Percentiles rank a stretch among this genome's conserved stretches.
phyloP scores from a whole-genome alignment of 2,113 vertebrate species.

The Chloropsis hardwickii region DNA sequence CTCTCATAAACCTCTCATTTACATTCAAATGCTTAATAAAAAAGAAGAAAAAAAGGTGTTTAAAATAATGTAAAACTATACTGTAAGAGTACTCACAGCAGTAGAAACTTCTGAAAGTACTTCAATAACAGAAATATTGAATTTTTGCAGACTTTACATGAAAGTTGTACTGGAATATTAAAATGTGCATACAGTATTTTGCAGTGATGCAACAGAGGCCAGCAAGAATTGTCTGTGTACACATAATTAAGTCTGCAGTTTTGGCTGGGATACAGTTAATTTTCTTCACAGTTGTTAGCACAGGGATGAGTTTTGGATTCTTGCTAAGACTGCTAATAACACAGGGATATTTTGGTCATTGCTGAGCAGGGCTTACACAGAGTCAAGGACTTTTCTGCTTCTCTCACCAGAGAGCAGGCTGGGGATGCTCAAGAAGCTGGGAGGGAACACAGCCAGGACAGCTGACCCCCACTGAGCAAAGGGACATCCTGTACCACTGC shows the following conservation, averaged over 20 bases:
- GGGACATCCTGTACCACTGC: neutral
- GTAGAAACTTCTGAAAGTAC: neutral
- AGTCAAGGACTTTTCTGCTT: neutral
- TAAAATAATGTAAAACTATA: neutral
- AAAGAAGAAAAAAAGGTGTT: neutral
- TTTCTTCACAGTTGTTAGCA: neutral
- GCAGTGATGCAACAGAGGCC: neutral
- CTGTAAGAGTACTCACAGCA: neutral
- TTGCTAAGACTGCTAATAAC: neutral
- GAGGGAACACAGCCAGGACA: neutral
- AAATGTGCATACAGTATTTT: neutral
- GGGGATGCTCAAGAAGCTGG: neutral
- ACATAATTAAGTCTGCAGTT: neutral
- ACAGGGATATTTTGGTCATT: neutral
- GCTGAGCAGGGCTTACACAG: neutral
- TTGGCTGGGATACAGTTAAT: neutral
- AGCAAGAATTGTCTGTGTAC: neutral
- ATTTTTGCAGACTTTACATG: neutral
- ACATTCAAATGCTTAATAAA: neutral
- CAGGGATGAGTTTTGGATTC: neutral
- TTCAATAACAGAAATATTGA: neutral
- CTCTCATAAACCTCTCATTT: neutral
- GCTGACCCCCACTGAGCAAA: neutral
- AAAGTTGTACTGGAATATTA: neutral
- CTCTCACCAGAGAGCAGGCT: neutral